phyloP scores from a whole-genome alignment of 1,140 invertebrate genomes.

The Drosophila lacteicornis region DNA sequence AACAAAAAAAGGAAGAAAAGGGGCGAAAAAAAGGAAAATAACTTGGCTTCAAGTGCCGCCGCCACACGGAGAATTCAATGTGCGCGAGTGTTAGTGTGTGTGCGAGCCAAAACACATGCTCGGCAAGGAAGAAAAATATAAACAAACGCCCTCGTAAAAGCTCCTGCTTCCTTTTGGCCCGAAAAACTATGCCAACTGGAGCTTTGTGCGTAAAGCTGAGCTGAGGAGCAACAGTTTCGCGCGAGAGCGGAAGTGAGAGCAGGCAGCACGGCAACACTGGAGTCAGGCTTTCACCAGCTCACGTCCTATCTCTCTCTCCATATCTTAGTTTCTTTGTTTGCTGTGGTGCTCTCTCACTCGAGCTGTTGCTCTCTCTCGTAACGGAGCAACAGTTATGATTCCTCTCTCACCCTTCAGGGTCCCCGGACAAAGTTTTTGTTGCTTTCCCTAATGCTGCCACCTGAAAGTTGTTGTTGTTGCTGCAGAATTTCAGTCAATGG shows the following conservation, averaged over 20 bases:
- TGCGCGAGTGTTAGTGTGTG: conserved; percentile 12
- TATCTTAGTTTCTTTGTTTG: background rate
- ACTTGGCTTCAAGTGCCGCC: conserved; percentile 59
- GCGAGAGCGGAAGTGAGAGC: conserved; percentile 9
- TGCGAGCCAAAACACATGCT: conserved; percentile 67
- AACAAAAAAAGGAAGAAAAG: conserved; percentile 58
- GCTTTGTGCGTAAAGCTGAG: conserved; percentile 72
- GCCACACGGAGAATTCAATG: conserved; percentile 31
- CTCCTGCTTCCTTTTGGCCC: conserved; percentile 37
- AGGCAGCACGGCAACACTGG: conserved; percentile 69
- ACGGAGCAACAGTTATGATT: conserved; percentile 73
- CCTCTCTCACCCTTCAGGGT: conserved; percentile 55
- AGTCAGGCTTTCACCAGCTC: background rate
- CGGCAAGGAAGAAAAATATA: conserved; percentile 69
- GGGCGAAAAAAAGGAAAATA: conserved; percentile 21
- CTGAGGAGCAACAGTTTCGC: conserved; percentile 75
- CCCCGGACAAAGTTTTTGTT: conserved; percentile 68
- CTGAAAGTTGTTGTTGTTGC: conserved; percentile 55
- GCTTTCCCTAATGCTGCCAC: conserved; percentile 36
- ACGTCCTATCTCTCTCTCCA: conserved; percentile 14
- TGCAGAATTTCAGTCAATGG: conserved; percentile 56
- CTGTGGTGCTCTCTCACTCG: conserved; percentile 13
- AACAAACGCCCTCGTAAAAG: conserved; percentile 80
- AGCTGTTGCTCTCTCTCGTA: conserved; percentile 5
- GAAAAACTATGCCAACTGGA: conserved; percentile 73